Evolutionary conservation across 2,888 invertebrate genomes (phyloP), one percentile per base, ranked within the genome.

Genomic region (Micropterix aruncella): DNA sequence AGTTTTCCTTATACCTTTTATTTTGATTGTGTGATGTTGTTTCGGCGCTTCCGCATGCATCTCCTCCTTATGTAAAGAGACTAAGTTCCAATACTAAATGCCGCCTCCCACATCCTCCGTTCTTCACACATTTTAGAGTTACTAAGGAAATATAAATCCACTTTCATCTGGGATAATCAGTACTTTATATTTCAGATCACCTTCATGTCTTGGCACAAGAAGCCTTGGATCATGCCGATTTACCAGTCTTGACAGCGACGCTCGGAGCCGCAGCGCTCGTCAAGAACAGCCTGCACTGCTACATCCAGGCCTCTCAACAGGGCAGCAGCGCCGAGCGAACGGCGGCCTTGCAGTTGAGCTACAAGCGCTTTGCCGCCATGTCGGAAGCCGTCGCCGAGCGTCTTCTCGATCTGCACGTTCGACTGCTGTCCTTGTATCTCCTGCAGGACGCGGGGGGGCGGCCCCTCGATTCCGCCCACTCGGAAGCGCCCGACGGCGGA

Each of bases 381-480:
- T 77, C 84, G 0, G 89, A 90, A 60, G 88, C 89, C 0, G 69
- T 90, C 9, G 89, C 84, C 0, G 90, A 90, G 59, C 68, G 89
- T 44, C 73, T 90, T 1, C 61, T 89, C 5, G 89, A 90, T 60
- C 67, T 89, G 2, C 89, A 90, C 57, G 83, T 80, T 53, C 74
- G 89, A 16, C 72, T 89, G 12, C 61, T 89, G 12, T 78, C 87
- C 0, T 63, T 90, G 16, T 90, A 88, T 52, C 81, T 89, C 42
- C 66, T 89, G 7, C 89, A 89, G 60, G 89, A 89, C 61, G 80
- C 83, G 0, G 86, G 87, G 19, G 84, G 83, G 1, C 65, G 88
- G 36, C 76, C 83, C 48, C 86, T 87, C 75, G 80, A 84, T 51
- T 78, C 75, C 46, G 71, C 73, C 38, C 64, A 66, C 1, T 66